phyloP scores from a whole-genome alignment of 2,797 vertebrate species.

The Enteromius mattozi region DNA sequence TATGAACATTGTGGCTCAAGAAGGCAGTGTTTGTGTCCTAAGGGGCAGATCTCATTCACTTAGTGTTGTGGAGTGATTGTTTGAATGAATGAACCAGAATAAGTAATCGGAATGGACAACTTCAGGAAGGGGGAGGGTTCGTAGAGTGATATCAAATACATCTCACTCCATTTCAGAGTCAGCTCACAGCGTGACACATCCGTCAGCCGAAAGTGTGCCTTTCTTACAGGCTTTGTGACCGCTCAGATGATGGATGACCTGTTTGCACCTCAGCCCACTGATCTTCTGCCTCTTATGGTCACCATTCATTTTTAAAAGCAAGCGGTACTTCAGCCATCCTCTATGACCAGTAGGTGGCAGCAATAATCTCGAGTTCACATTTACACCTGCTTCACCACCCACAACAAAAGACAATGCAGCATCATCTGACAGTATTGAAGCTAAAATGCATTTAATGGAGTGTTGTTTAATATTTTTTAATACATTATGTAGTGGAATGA shows the following conservation, averaged over 20 bases:
- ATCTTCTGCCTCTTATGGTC: background rate
- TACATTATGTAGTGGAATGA: background rate
- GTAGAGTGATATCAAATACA: background rate
- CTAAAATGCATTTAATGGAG: conserved; percentile 10
- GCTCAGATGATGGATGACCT: conserved; percentile 13
- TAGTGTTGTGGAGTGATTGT: background rate
- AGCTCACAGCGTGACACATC: background rate
- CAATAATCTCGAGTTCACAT: conserved; percentile 2
- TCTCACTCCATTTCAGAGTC: background rate
- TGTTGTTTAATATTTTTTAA: conserved; percentile 9
- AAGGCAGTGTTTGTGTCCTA: background rate
- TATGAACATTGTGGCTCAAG: background rate
- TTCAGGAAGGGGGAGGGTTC: too few species aligned
- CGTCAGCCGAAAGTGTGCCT: conserved; percentile 13
- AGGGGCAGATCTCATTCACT: conserved; percentile 10
- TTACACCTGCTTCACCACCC: background rate
- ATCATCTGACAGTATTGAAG: conserved; percentile 28
- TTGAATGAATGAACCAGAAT: conserved; percentile 3
- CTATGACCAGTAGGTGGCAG: conserved; percentile 16
- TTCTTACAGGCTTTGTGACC: conserved; percentile 1
- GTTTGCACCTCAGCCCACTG: conserved; percentile 17
- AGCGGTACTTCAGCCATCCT: background rate
- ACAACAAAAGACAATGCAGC: background rate
- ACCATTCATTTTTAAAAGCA: background rate
- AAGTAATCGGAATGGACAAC: background rate